Conservation (phyloP, 2,113 vertebrate species). For the Rissa tridactyla region DNA sequence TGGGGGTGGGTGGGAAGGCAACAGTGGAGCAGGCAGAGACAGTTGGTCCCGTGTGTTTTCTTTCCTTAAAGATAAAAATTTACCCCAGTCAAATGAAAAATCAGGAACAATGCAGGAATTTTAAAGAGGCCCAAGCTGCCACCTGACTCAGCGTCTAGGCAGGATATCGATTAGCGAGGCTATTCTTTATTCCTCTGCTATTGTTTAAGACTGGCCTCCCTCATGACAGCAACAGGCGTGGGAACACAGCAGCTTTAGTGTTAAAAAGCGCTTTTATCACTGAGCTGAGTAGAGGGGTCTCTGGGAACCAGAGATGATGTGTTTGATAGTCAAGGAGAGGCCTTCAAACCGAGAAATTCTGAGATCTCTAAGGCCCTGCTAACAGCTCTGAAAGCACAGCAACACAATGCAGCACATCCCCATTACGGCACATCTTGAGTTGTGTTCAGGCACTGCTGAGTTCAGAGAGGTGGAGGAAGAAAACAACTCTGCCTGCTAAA, state of each 20-base stretch:
- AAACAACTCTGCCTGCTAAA: neutral
- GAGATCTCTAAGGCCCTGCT: neutral
- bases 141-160: slow-evolving; percentile 70
- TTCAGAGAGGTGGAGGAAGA: neutral
- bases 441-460: neutral
- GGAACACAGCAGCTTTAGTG: slow-evolving; percentile 63
- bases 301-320: slow-evolving; percentile 51
- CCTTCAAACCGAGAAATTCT: neutral
- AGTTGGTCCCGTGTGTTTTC: neutral
- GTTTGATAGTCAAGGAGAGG: slow-evolving; percentile 7
- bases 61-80: slow-evolving; percentile 55
- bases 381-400: neutral
- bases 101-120: slow-evolving; percentile 57
- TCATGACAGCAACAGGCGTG: slow-evolving; percentile 55
- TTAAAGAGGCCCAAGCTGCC: slow-evolving; percentile 54
- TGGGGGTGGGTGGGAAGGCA: neutral
- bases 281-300: neutral
- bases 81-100: slow-evolving; percentile 3
- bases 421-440: neutral
- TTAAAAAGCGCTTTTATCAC: slow-evolving; percentile 59
- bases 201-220: slow-evolving; percentile 39
- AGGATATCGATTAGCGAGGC: slow-evolving; percentile 66
- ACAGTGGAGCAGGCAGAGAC: neutral
- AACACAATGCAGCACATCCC: neutral
- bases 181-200: slow-evolving; percentile 67